A percentile compares a stretch with the other conserved stretches of the same genome.
Conservation (phyloP, 1,140 invertebrate genomes). For the Stenopsyche tienmushanensis region DNA sequence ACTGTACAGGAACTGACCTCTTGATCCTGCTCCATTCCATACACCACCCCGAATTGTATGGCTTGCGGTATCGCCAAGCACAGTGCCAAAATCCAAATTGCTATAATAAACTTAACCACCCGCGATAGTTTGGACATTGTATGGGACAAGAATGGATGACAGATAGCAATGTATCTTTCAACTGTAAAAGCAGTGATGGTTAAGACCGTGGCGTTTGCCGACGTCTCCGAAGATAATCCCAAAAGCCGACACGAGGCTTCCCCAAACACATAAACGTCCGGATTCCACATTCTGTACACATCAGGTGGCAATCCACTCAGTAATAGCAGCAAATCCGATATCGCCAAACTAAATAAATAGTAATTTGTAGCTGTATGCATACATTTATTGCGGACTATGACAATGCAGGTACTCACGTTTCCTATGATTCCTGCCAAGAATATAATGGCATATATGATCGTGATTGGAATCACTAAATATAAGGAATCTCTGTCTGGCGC, state of each 20-base stretch:
- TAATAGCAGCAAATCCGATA: constrained; percentile 84
- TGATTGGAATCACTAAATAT: constrained; percentile 63
- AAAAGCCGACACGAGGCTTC: constrained; percentile 73
- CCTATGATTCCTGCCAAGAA: constrained; percentile 81
- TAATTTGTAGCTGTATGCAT: constrained; percentile 85
- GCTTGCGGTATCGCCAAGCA: constrained; percentile 79
- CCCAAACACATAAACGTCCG: constrained; percentile 73
- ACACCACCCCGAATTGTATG: constrained; percentile 70
- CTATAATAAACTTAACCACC: constrained; percentile 68
- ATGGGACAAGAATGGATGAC: constrained; percentile 86
- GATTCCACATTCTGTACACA: constrained; percentile 77
- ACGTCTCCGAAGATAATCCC: constrained; percentile 77
- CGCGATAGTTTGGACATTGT: constrained; percentile 78
- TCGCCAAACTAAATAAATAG: constrained; percentile 83
- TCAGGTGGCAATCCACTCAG: constrained; percentile 76
- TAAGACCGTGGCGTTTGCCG: constrained; percentile 86
- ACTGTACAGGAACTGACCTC: constrained; percentile 58
- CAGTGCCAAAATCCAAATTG: constrained; percentile 70
- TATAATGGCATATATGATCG: constrained; percentile 72
- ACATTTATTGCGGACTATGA: constrained; percentile 77
- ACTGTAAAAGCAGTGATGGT: constrained; percentile 94
- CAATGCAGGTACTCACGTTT: constrained; percentile 82
- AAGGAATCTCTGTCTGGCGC: constrained; percentile 51
- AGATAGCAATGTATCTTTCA: constrained; percentile 93
- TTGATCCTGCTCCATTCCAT: constrained; percentile 50